These are phyloP conservation scores for Eupleurogrammus muticus DNA, from an alignment of 2,797 vertebrate species.

Conservation along the genomic window DNA sequence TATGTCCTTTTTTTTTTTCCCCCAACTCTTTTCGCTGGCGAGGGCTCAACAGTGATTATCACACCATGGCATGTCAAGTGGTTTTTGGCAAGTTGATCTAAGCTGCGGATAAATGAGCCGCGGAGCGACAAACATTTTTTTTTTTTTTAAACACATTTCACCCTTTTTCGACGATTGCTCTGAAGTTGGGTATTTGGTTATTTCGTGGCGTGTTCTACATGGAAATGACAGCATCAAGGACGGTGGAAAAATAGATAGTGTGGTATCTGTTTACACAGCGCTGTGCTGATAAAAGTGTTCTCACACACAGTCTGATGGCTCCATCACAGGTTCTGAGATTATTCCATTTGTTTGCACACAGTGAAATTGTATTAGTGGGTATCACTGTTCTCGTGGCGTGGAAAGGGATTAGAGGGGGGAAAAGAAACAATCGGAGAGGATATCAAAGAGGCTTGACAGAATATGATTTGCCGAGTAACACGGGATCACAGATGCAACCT, in stretches of 20 bases:
- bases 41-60: slow-evolving; percentile 53
- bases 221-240: slow-evolving; percentile 15
- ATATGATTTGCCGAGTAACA: slow-evolving; percentile 62
- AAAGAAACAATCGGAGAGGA: slow-evolving; percentile 58
- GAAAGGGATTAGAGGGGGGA: slow-evolving; percentile 63
- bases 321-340: slow-evolving; percentile 42
- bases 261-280: slow-evolving; percentile 18
- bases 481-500: slow-evolving; percentile 66
- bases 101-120: slow-evolving; percentile 17
- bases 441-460: slow-evolving; percentile 57
- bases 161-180: neutral
- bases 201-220: neutral
- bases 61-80: slow-evolving; percentile 40
- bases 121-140: slow-evolving; percentile 1
- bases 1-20: slow-evolving; percentile 26
- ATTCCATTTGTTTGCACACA: slow-evolving; percentile 68
- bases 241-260: neutral
- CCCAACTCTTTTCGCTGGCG: slow-evolving; percentile 36
- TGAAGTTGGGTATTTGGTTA: neutral
- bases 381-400: slow-evolving; percentile 40
- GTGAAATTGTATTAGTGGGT: slow-evolving; percentile 49
- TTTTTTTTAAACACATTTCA: neutral
- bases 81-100: slow-evolving; percentile 40
- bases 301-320: slow-evolving; percentile 38
- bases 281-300: slow-evolving; percentile 9